Evolutionary conservation across 53 echinoderm and acorn worm species (phyloP), one percentile per base, ranked within the genome.

Genomic region (Mesocentrotus franciscanus): DNA sequence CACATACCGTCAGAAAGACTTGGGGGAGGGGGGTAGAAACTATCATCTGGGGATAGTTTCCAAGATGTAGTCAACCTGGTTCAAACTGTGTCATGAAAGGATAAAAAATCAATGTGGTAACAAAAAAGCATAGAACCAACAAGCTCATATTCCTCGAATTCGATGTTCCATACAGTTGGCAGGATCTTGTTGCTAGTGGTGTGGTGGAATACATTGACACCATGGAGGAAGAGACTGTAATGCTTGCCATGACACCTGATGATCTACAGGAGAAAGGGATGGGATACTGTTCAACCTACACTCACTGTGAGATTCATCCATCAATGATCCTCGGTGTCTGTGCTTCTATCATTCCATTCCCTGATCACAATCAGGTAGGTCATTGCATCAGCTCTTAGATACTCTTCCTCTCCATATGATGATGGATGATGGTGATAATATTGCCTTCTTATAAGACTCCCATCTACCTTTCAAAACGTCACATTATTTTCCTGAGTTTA

Each of bases 311-410:
- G 95, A 99, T 99, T 58, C 99, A 99, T 71, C 99, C 99, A 49
- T 99, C 99, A 39, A 99, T 99, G 99, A 99, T 99, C 49, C 97
- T 99, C 1, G 99, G 99, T 10, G 99, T 99, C 87, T 99, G 99
- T 95, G 99, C 99, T 11, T 99, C 99, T 60, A 99, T 99, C 91
- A 99, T 99, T 94, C 99, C 99, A 74, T 99, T 99, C 92, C 99
- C 99, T 60, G 99, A 99, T 98, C 99, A 99, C 95, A 98, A 99
- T 85, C 99, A 99, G 99, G 99, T 99, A 89, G 76, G 95, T 85
- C 9, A 57, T 33, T 24, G 4, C 24, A 24, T 68, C 68, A 15
- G 17, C 8, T 68, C 68, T 24, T 0, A 20, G 66, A 66, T 66
- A 22, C 24, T 66, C 20, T 68, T 20, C 24, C 68, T 68, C 68